These are phyloP conservation scores for Heliconius erato DNA, from an alignment of 2,888 invertebrate species.

Conservation along the genomic window DNA sequence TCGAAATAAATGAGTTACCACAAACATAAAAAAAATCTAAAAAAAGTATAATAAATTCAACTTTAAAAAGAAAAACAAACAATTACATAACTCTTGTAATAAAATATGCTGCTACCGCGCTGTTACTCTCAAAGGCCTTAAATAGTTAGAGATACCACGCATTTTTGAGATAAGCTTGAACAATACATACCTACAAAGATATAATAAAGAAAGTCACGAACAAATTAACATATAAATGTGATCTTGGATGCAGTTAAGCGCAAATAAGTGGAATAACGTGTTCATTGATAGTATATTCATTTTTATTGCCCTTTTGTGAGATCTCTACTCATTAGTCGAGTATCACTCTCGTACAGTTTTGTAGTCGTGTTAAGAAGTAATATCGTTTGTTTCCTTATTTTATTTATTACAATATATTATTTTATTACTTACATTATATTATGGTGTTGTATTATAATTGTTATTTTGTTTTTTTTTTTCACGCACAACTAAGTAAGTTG, in stretches of 20 bases:
- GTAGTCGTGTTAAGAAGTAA: constrained; percentile 31
- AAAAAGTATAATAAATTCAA: background rate
- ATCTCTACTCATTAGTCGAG: constrained; percentile 29
- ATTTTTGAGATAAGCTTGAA: constrained; percentile 21
- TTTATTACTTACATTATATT: background rate
- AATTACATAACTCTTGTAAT: constrained; percentile 3
- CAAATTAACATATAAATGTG: constrained; percentile 58
- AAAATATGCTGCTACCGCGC: background rate
- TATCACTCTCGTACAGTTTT: constrained; percentile 1
- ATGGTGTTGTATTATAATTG: background rate
- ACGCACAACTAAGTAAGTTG: background rate
- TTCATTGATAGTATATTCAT: constrained; percentile 56
- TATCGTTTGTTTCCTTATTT: constrained; percentile 10
- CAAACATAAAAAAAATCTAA: too few species aligned
- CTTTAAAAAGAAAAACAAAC: background rate
- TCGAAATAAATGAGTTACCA: background rate
- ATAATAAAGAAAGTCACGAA: constrained; percentile 41
- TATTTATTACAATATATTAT: constrained; percentile 22
- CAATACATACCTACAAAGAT: constrained; percentile 1
- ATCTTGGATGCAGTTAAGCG: constrained; percentile 51
- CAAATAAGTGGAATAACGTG: constrained; percentile 51
- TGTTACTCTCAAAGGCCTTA: background rate
- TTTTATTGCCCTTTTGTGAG: constrained; percentile 53
- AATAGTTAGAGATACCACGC: constrained; percentile 16
- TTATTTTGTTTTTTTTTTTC: background rate